These are phyloP conservation scores for Tribolium freemani DNA, from an alignment of 2,888 invertebrate genomes.

Conservation along the genomic window DNA sequence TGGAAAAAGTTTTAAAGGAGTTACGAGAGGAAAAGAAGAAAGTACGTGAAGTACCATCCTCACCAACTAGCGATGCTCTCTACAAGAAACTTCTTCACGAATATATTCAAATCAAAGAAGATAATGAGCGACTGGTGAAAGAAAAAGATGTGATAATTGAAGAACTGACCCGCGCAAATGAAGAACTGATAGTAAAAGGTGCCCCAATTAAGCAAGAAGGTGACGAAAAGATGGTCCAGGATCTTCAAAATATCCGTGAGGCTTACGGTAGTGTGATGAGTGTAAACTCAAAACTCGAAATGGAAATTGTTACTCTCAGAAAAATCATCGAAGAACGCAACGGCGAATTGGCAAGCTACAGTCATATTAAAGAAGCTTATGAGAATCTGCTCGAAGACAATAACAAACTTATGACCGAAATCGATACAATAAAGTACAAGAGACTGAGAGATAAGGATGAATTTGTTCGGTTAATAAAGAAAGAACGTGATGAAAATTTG, in stretches of 20 bases:
- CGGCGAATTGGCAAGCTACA: constrained; percentile 51
- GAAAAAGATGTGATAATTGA: constrained; percentile 19
- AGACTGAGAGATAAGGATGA: constrained; percentile 63
- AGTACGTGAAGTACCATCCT: neutral
- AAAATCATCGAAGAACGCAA: constrained; percentile 54
- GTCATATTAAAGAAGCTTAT: constrained; percentile 63
- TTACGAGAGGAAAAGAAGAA: constrained; percentile 58
- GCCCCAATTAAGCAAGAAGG: constrained; percentile 14
- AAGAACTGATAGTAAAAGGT: constrained; percentile 16
- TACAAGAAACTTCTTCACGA: constrained; percentile 54
- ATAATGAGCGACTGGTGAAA: constrained; percentile 23
- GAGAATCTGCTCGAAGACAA: constrained; percentile 65
- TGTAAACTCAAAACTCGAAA: constrained; percentile 60
- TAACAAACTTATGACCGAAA: constrained; percentile 61
- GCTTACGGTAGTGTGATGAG: constrained; percentile 60
- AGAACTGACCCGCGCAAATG: neutral
- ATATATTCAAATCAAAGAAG: constrained; percentile 44
- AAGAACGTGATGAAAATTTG: constrained; percentile 59
- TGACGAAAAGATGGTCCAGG: constrained; percentile 32
- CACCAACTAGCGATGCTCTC: constrained; percentile 46
- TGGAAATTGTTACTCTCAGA: constrained; percentile 59
- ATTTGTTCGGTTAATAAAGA: constrained; percentile 60
- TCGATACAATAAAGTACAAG: constrained; percentile 65
- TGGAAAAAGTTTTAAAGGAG: constrained; percentile 57
- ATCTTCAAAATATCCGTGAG: constrained; percentile 53